Conservation (phyloP, 2,888 invertebrate species). For the Clusia tigrina region DNA sequence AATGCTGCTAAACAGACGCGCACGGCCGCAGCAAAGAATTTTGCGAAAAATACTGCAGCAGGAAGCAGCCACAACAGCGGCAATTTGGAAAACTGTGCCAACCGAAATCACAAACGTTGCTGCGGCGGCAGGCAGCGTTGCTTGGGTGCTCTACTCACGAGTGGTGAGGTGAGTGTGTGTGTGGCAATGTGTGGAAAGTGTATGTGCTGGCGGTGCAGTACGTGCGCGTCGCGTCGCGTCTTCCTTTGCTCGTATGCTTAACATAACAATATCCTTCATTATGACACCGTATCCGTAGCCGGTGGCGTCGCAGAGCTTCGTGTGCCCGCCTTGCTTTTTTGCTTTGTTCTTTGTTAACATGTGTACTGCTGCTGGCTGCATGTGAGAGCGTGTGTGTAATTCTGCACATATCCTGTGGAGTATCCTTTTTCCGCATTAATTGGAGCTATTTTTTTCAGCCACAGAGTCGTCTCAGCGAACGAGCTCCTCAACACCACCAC, state of each 20-base stretch:
- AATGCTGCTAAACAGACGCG: neutral
- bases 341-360: conserved; percentile 9
- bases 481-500: conserved; percentile 17
- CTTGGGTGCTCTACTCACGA: too few relatives aligned
- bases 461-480: neutral
- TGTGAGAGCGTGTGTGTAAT: conserved; percentile 16
- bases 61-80: conserved; percentile 13
- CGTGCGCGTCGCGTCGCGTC: neutral
- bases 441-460: conserved; percentile 23
- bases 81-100: conserved; percentile 30
- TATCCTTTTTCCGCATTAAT: conserved; percentile 31
- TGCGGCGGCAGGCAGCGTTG: conserved; percentile 5
- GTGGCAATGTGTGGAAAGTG: conserved; percentile 2
- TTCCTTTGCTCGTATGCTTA: conserved; percentile 20
- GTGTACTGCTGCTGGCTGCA: neutral
- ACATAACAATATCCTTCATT: conserved; percentile 33
- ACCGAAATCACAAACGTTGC: conserved; percentile 25
- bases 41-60: neutral
- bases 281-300: conserved; percentile 25
- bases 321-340: conserved; percentile 13
- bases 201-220: neutral
- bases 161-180: too few relatives aligned
- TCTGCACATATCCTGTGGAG: conserved; percentile 22
- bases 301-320: neutral
- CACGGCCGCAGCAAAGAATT: neutral